Evolutionary conservation across 2,797 vertebrate species (phyloP), one percentile per base, ranked within the genome.

Genomic region (Hydrophis major): DNA sequence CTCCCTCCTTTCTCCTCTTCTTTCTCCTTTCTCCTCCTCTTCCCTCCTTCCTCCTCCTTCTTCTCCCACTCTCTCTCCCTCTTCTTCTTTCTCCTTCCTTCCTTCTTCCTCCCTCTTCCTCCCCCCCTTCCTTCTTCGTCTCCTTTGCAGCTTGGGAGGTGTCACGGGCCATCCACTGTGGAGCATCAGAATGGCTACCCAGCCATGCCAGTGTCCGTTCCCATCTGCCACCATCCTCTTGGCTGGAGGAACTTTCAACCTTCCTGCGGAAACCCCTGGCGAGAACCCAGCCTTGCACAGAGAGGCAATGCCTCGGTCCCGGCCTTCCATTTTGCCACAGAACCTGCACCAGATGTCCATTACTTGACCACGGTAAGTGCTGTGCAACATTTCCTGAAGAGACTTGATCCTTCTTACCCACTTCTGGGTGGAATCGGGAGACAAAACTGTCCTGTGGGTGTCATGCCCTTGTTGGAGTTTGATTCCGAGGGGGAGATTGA

Each of bases 91-190:
- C 10, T 28, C 10, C 61, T 11, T 27, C 61, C 10, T 60, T 6
- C 59, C 20, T 22, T 14, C 50, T 55, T 13, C 55, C 12, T 55
- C 55, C 55, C 4, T 10, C 63, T 11, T 66, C 63, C 4, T 28
- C 63, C 12, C 5, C 13, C 12, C 27, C 32, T 7, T 1, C 1
- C 7, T 78, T 42, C 37, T 20, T 42, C 20, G 0, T 7, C 37
- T 2, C 42, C n/a, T 37, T 27, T 1, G 6, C 92, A 98, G 97
- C 92, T 97, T 88, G 92, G 96, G 93, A 94, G 93, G 53, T 28
- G 95, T 78, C 57, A 18, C 0, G 59, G 93, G 0, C 94, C 94
- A 1, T 5, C 0, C 0, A 91, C 78, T 22, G 63, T 93, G 0
- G 95, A 94, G 2, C 94, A 94, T 42, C 53, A 3, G 0, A 94